phyloP scores from a whole-genome alignment of 2,113 vertebrate species.

The Speoplatyrhinus poulsoni region DNA sequence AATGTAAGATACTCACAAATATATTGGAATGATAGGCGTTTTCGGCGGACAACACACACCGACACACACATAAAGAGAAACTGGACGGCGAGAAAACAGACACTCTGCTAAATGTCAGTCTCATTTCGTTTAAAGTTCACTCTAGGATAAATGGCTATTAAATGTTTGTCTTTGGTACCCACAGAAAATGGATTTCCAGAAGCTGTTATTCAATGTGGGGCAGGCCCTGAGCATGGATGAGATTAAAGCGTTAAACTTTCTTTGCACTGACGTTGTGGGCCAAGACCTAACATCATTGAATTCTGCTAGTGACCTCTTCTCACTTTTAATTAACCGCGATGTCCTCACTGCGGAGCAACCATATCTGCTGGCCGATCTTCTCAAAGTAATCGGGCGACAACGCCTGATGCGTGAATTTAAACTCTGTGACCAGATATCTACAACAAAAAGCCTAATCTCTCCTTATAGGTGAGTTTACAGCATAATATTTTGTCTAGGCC shows the following conservation, averaged over 20 bases:
- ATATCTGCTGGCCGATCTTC: conserved; percentile 68
- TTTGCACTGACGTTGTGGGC: conserved; percentile 67
- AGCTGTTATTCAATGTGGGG: conserved; percentile 40
- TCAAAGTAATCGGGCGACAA: conserved; percentile 35
- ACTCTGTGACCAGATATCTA: background rate
- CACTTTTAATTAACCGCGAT: conserved; percentile 38
- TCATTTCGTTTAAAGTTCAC: background rate
- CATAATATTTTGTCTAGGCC: background rate
- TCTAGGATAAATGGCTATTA: background rate
- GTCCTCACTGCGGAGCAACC: conserved; percentile 41
- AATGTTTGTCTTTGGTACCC: background rate
- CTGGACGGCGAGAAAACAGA: background rate
- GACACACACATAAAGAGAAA: background rate
- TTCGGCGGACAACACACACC: background rate
- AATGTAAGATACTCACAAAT: background rate
- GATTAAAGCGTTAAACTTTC: conserved; percentile 59
- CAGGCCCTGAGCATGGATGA: conserved; percentile 39
- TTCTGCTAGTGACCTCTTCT: conserved; percentile 55
- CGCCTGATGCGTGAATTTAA: conserved; percentile 29
- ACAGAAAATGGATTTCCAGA: conserved; percentile 62
- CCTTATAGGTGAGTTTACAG: conserved; percentile 62
- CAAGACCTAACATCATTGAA: conserved; percentile 35
- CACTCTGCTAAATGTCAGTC: background rate
- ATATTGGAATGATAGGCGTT: background rate
- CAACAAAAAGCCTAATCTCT: conserved; percentile 32